Evolutionary conservation across 2,797 vertebrate genomes (phyloP).

Genomic region (Delichon dasypus): DNA sequence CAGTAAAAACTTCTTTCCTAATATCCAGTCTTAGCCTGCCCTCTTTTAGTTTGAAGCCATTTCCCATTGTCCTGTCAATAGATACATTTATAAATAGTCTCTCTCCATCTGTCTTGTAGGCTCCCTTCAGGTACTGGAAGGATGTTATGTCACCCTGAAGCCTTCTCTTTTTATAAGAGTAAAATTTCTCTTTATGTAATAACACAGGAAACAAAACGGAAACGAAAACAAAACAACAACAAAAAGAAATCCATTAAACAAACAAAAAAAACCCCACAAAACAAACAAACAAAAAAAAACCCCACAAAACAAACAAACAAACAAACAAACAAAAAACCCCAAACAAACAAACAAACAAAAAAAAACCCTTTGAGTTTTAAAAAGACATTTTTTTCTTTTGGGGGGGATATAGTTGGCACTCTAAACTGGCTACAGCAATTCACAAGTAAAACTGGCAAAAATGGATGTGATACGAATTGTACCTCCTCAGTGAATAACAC

Average conservation of each 20-base stretch:
- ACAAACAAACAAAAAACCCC: too few relatives aligned
- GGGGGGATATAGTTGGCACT: background rate
- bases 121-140: background rate
- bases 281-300: too few relatives aligned
- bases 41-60: background rate
- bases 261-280: too few relatives aligned
- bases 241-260: too few relatives aligned
- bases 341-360: background rate
- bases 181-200: background rate
- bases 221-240: too few relatives aligned
- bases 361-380: background rate
- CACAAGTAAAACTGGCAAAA: conserved; percentile 1
- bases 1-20: background rate
- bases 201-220: background rate
- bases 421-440: background rate
- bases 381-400: background rate
- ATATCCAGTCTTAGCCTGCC: background rate
- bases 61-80: background rate
- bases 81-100: background rate
- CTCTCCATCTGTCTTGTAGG: background rate
- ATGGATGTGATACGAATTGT: background rate
- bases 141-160: background rate
- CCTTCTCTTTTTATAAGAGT: background rate
- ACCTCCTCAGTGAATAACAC: background rate
- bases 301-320: too few relatives aligned